These are phyloP conservation scores for Drosophila suboccidentalis DNA, from an alignment of 2,888 invertebrate species.

Conservation along the genomic window DNA sequence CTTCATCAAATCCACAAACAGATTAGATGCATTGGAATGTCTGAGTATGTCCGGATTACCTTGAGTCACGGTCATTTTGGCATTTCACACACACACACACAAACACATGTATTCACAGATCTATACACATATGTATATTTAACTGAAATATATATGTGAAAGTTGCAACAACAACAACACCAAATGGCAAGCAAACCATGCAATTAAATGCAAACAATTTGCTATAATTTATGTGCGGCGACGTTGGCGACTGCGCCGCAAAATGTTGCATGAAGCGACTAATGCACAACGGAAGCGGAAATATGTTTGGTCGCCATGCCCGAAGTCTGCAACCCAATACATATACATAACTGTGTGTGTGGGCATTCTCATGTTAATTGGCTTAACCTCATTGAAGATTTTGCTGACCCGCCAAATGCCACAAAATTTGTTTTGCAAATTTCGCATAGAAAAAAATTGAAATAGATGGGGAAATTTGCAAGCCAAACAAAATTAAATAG, in stretches of 20 bases:
- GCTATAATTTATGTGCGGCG: conserved; percentile 76
- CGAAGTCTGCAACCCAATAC: conserved; percentile 11
- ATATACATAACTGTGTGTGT: neutral
- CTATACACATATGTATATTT: conserved; percentile 20
- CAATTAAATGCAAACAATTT: conserved; percentile 81
- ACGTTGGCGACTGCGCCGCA: conserved; percentile 46
- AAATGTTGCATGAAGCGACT: conserved; percentile 62
- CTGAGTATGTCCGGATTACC: conserved; percentile 18
- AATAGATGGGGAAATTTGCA: neutral
- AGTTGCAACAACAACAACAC: conserved; percentile 31
- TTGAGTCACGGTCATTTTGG: conserved; percentile 8
- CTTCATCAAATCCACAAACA: conserved; percentile 57
- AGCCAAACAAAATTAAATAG: conserved; percentile 1
- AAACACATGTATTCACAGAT: too few species aligned
- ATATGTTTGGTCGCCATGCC: conserved; percentile 68
- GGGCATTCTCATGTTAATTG: conserved; percentile 49
- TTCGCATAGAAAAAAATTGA: conserved; percentile 18
- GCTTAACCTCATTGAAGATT: conserved; percentile 48
- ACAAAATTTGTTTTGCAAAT: conserved; percentile 68
- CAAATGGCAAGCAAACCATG: conserved; percentile 44
- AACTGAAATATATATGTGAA: conserved; percentile 52
- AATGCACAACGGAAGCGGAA: conserved; percentile 80
- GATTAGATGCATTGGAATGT: conserved; percentile 5
- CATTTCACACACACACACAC: conserved; percentile 1
- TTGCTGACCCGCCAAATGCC: conserved; percentile 51